Conservation (phyloP, 2,113 vertebrate genomes). For the Coracopsis vasa region DNA sequence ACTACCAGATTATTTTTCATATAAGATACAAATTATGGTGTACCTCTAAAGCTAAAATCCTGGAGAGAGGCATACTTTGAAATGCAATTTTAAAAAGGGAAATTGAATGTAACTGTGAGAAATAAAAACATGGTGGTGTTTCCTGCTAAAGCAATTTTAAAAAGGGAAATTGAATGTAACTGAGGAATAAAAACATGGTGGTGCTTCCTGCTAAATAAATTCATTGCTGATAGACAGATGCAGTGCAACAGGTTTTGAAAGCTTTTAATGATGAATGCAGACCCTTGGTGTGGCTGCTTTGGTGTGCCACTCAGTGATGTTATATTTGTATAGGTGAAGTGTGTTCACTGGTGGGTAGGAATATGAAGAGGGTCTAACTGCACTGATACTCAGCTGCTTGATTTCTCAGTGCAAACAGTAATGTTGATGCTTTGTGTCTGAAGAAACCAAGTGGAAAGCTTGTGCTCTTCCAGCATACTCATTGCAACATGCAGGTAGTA, state of each 20-base stretch:
- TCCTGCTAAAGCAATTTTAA: background rate
- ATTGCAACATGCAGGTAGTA: background rate
- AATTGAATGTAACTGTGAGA: background rate
- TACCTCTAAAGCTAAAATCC: background rate
- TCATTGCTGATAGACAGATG: background rate
- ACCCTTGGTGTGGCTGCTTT: background rate
- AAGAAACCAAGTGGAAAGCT: background rate
- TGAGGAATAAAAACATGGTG: background rate
- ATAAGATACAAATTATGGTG: background rate
- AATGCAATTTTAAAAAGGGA: background rate
- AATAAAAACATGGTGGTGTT: background rate
- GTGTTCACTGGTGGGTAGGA: background rate
- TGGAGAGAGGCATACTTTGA: background rate
- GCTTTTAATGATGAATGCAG: background rate
- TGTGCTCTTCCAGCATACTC: background rate
- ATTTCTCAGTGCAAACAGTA: background rate
- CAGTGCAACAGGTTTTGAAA: background rate
- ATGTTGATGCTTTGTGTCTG: background rate
- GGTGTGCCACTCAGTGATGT: background rate
- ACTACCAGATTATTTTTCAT: background rate
- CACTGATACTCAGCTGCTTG: accelerated
- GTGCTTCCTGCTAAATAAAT: background rate
- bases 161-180: background rate
- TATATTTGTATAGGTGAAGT: background rate
- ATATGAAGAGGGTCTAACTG: accelerated